Percentiles rank a stretch among this genome's conserved stretches.
Conservation (phyloP, 2,888 invertebrate species). For the Lasioglossum marginatum region DNA sequence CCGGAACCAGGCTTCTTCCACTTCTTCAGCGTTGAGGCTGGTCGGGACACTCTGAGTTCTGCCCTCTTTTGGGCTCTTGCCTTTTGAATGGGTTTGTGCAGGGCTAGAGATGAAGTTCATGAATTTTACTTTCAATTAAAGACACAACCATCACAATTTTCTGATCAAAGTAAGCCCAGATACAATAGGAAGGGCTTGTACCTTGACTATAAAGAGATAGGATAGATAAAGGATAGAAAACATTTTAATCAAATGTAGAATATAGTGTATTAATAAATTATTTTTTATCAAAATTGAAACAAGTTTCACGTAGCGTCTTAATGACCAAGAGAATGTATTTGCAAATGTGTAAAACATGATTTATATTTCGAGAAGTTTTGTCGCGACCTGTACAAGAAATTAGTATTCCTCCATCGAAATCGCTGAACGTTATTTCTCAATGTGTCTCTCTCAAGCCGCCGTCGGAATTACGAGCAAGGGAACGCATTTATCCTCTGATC, state of each 20-base stretch:
- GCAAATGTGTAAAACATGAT: too few relatives aligned
- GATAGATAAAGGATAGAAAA: too few relatives aligned
- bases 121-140: too few relatives aligned
- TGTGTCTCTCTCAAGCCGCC: neutral
- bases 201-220: too few relatives aligned
- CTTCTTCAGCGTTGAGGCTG: neutral
- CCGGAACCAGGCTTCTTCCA: neutral
- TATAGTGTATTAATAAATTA: too few relatives aligned
- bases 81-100: neutral
- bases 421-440: slow-evolving; percentile 16
- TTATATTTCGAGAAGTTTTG: neutral
- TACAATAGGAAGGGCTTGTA: too few relatives aligned
- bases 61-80: neutral
- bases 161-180: too few relatives aligned
- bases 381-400: slow-evolving; percentile 1
- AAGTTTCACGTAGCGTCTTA: too few relatives aligned
- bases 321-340: too few relatives aligned
- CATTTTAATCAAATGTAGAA: too few relatives aligned
- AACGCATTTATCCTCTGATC: slow-evolving; percentile 44
- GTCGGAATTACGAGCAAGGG: slow-evolving; percentile 27
- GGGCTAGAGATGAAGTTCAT: neutral
- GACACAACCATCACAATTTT: too few relatives aligned
- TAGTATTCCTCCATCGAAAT: slow-evolving; percentile 5
- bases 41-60: neutral
- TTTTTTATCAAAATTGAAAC: too few relatives aligned